phyloP scores from a whole-genome alignment of 2,888 invertebrate species.

The Pachycephus smyrnensis region DNA sequence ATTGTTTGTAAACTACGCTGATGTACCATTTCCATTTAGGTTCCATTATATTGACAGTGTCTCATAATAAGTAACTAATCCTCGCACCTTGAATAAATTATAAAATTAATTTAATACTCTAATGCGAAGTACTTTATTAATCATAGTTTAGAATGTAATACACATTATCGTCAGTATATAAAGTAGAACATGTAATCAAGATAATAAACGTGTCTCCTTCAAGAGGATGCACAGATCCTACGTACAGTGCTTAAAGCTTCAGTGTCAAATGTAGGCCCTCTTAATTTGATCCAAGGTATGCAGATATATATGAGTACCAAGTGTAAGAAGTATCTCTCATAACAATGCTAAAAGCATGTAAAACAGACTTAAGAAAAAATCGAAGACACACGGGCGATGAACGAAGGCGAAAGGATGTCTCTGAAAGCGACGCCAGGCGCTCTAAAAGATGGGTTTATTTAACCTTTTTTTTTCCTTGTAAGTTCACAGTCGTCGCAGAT shows the following conservation, averaged over 20 bases:
- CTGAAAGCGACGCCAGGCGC: conserved; percentile 41
- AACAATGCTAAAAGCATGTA: neutral
- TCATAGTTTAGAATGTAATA: neutral
- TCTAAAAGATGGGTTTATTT: conserved; percentile 30
- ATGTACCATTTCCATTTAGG: neutral
- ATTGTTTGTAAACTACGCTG: neutral
- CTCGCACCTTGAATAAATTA: neutral
- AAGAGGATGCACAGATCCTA: neutral
- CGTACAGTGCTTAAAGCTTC: neutral
- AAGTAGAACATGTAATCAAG: neutral
- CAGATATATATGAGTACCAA: neutral
- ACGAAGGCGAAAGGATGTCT: conserved; percentile 20
- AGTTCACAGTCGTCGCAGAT: neutral
- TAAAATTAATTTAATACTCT: neutral
- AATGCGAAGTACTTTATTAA: neutral
- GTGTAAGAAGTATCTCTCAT: neutral
- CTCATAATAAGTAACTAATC: neutral
- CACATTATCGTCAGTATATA: neutral
- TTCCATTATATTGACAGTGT: neutral
- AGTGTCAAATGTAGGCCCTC: neutral
- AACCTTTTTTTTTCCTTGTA: conserved; percentile 31
- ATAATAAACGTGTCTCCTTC: neutral
- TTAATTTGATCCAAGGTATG: neutral
- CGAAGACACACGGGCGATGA: neutral
- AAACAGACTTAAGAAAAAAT: neutral